Conservation (phyloP, 1,140 invertebrate genomes). For the Pseudomyrmex pallidus region DNA sequence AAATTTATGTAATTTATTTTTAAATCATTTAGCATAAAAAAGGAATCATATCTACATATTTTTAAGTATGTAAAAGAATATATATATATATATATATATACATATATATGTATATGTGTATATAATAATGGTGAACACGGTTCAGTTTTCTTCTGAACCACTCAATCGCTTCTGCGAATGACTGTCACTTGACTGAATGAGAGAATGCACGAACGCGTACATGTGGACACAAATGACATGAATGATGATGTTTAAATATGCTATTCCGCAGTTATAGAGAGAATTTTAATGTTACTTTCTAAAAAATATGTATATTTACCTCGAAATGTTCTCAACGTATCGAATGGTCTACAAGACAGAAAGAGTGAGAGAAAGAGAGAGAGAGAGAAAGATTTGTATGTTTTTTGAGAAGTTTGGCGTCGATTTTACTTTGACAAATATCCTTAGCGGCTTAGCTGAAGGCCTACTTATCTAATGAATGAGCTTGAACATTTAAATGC, state of each 20-base stretch:
- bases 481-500: constrained; percentile 25
- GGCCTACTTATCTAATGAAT: constrained; percentile 38
- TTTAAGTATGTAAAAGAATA: too few relatives aligned
- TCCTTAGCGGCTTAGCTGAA: neutral
- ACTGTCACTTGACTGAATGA: neutral
- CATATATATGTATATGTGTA: neutral
- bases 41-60: too few relatives aligned
- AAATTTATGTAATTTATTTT: too few relatives aligned
- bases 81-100: too few relatives aligned
- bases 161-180: constrained; percentile 2
- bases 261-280: constrained; percentile 40
- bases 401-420: constrained; percentile 21
- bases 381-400: too few relatives aligned
- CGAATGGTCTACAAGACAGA: neutral
- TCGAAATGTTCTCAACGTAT: constrained; percentile 51
- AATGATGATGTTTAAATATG: constrained; percentile 42
- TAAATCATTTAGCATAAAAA: too few relatives aligned
- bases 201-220: neutral
- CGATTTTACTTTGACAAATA: constrained; percentile 15
- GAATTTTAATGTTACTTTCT: constrained; percentile 27
- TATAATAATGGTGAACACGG: neutral
- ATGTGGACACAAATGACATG: neutral
- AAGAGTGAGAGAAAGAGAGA: too few relatives aligned
- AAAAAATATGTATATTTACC: constrained; percentile 53
- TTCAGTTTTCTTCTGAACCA: neutral